Base-by-base conservation (phyloP, 2,888 invertebrate species). In the Pterobdella sp. region DNA sequence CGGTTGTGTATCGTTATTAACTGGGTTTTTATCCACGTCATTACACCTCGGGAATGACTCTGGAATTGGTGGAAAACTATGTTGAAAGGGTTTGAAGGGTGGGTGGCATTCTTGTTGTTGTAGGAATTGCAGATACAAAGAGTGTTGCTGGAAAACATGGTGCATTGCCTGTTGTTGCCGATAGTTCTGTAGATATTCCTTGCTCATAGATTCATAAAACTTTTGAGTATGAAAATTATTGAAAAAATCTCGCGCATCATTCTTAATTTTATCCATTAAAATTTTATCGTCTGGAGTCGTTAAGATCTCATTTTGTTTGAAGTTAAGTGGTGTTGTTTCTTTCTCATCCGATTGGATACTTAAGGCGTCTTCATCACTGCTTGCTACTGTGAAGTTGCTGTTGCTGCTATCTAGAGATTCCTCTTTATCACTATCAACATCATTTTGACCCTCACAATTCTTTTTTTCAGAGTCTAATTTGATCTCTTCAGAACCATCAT, bases 341-440 rank as follows among this genome's bases (percentile, higher is more conserved):
- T 35, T 4, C 4, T 31, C 32, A 2, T 65, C 35, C 35, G 22
- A 14, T n/a, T 65, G 26, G 32, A 65, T 31, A 31, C 65, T 65
- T 4, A 65, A n/a, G 31, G 65, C 65, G 32, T 32, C 65, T 65
- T 32, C 32, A 31, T 65, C 65, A n/a, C 65, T 65, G n/a, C 65
- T 65, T 7, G 34, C 65, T 7, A 65, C 35, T 4, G 65, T 65
- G 65, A 65, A 65, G 65, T 65, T 65, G 65, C 65, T 65, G 65
- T 65, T 65, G 32, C 31, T 31, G 31, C 65, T 65, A 34, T 65
- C 65, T 31, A 65, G 22, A 22, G 65, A 65, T 29, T 65, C 65
- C 14, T 65, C 65, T 2, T 65, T 34, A 4, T 65, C 65, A 29
- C 32, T 34, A 35, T 65, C 63, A 63, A 26, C n/a, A 63, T 63